Evolutionary conservation across 2,888 invertebrate genomes (phyloP).

Genomic region (Pseudanteris insignis): DNA sequence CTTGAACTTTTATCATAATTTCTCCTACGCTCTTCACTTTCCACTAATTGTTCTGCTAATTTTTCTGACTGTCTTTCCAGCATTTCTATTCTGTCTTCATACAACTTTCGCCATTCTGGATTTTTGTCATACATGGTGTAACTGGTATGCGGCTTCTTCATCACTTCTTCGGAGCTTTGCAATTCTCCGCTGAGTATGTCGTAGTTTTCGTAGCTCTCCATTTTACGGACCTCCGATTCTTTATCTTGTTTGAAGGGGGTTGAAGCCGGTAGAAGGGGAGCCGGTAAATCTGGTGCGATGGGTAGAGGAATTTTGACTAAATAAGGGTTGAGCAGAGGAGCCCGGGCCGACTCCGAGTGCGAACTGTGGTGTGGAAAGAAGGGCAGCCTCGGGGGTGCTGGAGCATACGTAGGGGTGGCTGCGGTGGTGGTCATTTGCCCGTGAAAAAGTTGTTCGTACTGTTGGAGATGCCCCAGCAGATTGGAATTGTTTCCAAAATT

Average conservation of each 20-base stretch:
- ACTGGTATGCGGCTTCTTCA: constrained; percentile 26
- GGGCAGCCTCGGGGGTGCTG: constrained; percentile 23
- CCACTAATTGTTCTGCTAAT: constrained; percentile 44
- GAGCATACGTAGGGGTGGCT: constrained; percentile 8
- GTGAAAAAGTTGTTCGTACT: constrained; percentile 60
- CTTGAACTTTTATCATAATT: constrained; percentile 32
- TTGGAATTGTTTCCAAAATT: constrained; percentile 61
- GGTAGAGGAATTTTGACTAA: constrained; percentile 60
- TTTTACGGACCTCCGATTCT: constrained; percentile 45
- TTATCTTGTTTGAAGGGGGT: constrained; percentile 11
- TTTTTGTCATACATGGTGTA: constrained; percentile 43
- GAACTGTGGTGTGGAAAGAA: constrained; percentile 23
- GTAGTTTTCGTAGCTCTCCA: constrained; percentile 49
- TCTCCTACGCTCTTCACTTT: constrained; percentile 45
- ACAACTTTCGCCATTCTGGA: constrained; percentile 51
- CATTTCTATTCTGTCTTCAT: constrained; percentile 47
- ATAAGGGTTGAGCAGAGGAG: constrained; percentile 50
- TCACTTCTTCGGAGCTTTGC: constrained; percentile 48
- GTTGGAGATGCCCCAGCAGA: constrained; percentile 57
- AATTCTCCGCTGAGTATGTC: constrained; percentile 51
- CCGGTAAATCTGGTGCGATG: constrained; percentile 52
- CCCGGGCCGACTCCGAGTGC: constrained; percentile 8
- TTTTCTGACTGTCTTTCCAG: constrained; percentile 51
- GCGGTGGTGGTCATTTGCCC: constrained; percentile 30
- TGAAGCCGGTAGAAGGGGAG: constrained; percentile 46